These are phyloP conservation scores for Cacajao melanocephalus DNA, from an alignment of 2,797 vertebrate species.

Conservation along the genomic window DNA sequence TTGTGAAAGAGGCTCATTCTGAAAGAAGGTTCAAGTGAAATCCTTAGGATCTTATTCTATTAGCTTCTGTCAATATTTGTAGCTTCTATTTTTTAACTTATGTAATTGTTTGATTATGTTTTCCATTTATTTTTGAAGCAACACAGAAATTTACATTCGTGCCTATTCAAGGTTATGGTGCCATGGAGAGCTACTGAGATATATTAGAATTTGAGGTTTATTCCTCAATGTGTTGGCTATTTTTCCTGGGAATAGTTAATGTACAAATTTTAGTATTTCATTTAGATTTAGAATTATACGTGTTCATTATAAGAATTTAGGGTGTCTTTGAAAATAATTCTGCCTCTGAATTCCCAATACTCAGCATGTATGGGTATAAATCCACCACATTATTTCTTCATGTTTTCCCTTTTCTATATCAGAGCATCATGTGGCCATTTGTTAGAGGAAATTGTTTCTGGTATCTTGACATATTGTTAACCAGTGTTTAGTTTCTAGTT, in stretches of 20 bases:
- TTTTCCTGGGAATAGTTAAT: background rate
- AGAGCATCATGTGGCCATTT: background rate
- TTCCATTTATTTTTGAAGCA: background rate
- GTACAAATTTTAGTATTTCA: background rate
- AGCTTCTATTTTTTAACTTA: background rate
- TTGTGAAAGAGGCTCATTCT: background rate
- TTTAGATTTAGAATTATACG: background rate
- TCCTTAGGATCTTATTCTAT: background rate
- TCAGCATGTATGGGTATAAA: background rate
- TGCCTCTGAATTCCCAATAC: background rate
- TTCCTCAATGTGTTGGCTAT: background rate
- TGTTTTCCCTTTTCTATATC: background rate
- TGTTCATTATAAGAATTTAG: background rate
- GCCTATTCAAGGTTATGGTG: background rate
- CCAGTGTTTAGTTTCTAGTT: background rate
- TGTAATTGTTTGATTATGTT: background rate
- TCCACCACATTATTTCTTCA: background rate
- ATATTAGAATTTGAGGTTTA: slow-evolving; percentile 1
- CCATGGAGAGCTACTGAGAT: background rate
- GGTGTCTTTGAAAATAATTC: background rate
- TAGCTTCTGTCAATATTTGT: background rate
- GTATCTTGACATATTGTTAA: background rate
- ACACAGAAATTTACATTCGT: background rate
- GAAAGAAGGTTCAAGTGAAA: background rate
- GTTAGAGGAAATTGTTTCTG: background rate